Evolutionary conservation across 2,797 vertebrate species (phyloP), one percentile per base, ranked within the genome.

Genomic region (Coilia nasus): DNA sequence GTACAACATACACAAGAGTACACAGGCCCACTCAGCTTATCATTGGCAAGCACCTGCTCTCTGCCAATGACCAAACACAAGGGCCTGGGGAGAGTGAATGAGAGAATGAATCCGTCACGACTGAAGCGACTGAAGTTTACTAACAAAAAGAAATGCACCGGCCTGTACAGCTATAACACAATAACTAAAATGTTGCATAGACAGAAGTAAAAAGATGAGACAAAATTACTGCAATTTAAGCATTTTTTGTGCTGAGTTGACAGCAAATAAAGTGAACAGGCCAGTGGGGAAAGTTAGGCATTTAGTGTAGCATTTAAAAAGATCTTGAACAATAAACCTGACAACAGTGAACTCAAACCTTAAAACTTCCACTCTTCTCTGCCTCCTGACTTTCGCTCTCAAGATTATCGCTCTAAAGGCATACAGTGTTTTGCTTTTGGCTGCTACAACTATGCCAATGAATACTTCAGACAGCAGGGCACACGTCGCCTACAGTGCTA

Each of bases 161-260:
- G 2, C 60, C 23, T 25, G 9, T 25, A 64, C 60, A 10, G 25
- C 60, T 25, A 59, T 25, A 54, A 54, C 50, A 64, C 60, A 64
- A 23, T 9, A 25, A 21, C 21, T 59, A 17, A 21, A 59, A 59
- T 21, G 57, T 59, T 59, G 57, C 57, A 59, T n/a, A 59, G 57
- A 59, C 17, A 59, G 19, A 59, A n/a, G 12, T 64, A 64, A 64
- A 31, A 71, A 71, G 67, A 35, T 19, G 4, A 41, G 67, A 35
- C 17, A 59, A 21, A 59, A 3, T 17, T 15, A 57, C 82, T 86
- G 23, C 85, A 85, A 83, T 81, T 83, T 60, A 9, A 21, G n/a
- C 10, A 10, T 7, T 64, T 23, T 64, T 25, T 64, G 7, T 64
- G 60, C n/a, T 64, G 10, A 17, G 6, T 19, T 59, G 57, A 19